Evolutionary conservation across 1,140 invertebrate species (phyloP).

Genomic region (Drosophila lowei): DNA sequence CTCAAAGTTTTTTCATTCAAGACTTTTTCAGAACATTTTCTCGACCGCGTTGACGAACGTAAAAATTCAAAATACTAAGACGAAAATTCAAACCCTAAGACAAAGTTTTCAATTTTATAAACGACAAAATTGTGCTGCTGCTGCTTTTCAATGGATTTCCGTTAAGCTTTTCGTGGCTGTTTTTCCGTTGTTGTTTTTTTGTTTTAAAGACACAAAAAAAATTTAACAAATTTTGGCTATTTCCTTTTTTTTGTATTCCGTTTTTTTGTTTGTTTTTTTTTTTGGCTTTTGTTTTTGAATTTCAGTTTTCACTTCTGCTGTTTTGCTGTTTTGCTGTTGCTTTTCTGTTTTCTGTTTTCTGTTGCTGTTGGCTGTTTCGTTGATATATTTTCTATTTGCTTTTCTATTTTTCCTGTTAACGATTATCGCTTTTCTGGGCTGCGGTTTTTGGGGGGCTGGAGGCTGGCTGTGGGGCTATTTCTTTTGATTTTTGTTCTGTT

Average conservation of each 20-base stretch:
- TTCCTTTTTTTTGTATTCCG: slow-evolving; percentile 52
- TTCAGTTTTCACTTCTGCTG: slow-evolving; percentile 63
- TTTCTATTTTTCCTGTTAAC: slow-evolving; percentile 34
- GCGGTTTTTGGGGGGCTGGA: slow-evolving; percentile 14
- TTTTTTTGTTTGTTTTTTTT: slow-evolving; percentile 56
- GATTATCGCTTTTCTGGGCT: slow-evolving; percentile 29
- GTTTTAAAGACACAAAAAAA: slow-evolving; percentile 66
- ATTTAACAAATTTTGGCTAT: slow-evolving; percentile 81
- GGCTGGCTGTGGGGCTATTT: slow-evolving; percentile 42
- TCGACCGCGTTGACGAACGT: slow-evolving; percentile 60
- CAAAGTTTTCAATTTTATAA: slow-evolving; percentile 63
- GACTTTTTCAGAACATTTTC: slow-evolving; percentile 70
- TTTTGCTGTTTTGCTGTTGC: slow-evolving; percentile 45
- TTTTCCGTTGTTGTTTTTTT: slow-evolving; percentile 19
- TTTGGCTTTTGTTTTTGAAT: slow-evolving; percentile 52
- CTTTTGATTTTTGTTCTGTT: slow-evolving; percentile 28
- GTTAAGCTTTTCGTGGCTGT: slow-evolving; percentile 26
- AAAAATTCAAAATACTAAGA: slow-evolving; percentile 63
- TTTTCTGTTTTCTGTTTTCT: slow-evolving; percentile 42
- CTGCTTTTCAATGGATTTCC: slow-evolving; percentile 5
- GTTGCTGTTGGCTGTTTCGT: slow-evolving; percentile 44
- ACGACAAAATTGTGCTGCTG: slow-evolving; percentile 46
- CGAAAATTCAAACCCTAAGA: slow-evolving; percentile 70
- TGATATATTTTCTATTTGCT: slow-evolving; percentile 53
- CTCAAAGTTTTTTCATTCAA: slow-evolving; percentile 65